phyloP scores from a whole-genome alignment of 2,888 invertebrate species.

The Stenodera caucasica region DNA sequence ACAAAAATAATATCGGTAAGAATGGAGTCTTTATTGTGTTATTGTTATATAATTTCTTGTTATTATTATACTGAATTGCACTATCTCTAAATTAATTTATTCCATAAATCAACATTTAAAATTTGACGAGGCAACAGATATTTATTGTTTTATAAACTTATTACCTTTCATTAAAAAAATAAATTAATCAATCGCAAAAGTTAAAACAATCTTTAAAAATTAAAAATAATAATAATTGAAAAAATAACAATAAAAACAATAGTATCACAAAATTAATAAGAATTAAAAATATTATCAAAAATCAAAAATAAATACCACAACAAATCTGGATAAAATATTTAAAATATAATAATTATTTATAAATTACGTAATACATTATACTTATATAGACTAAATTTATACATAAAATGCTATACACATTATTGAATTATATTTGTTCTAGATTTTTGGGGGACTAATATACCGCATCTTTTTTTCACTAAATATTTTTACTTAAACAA shows the following conservation, averaged over 20 bases:
- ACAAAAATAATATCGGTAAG: conserved; percentile 44
- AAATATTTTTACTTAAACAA: conserved; percentile 16
- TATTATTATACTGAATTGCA: conserved; percentile 26
- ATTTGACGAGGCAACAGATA: conserved; percentile 36
- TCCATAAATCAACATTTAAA: conserved; percentile 25
- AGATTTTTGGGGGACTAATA: conserved; percentile 14
- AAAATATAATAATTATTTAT: conserved; percentile 31
- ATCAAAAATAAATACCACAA: conserved; percentile 22
- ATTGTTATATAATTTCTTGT: background rate
- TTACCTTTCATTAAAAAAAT: conserved; percentile 38
- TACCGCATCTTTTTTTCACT: conserved; percentile 11
- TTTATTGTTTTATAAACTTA: conserved; percentile 39
- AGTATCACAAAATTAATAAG: conserved; percentile 16
- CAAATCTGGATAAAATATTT: conserved; percentile 28
- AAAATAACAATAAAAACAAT: conserved; percentile 10
- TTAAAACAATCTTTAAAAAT: conserved; percentile 12
- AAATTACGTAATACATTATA: conserved; percentile 26
- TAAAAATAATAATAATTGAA: conserved; percentile 9
- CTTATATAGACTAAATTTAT: conserved; percentile 25
- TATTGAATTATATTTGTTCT: conserved; percentile 16
- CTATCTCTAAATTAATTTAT: conserved; percentile 32
- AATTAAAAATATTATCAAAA: conserved; percentile 21
- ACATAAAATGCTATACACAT: conserved; percentile 29
- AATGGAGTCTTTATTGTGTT: conserved; percentile 24
- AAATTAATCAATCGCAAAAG: conserved; percentile 13